These are phyloP conservation scores for Bradypus variegatus DNA, from an alignment of 2,797 vertebrate genomes.

Conservation along the genomic window DNA sequence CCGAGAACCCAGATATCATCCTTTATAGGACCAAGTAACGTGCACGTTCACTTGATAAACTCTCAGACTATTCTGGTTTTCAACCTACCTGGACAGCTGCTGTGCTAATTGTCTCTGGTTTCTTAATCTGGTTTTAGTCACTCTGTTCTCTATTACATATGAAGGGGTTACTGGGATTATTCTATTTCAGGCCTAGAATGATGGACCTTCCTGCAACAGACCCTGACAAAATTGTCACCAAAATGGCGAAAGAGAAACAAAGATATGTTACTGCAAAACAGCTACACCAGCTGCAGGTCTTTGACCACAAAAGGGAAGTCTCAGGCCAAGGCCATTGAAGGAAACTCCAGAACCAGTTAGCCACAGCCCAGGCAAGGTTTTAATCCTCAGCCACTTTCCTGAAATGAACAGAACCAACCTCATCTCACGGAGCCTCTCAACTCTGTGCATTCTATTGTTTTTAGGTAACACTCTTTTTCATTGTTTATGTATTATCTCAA, in stretches of 20 bases:
- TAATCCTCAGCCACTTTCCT: background rate
- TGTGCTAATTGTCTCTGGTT: background rate
- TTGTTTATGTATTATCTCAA: conserved; percentile 7
- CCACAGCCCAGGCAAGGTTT: background rate
- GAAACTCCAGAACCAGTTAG: background rate
- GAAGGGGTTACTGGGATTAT: background rate
- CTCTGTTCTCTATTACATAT: background rate
- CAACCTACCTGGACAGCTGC: background rate
- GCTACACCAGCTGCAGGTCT: background rate
- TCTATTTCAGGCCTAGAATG: background rate
- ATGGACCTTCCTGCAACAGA: background rate
- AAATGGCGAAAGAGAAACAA: background rate
- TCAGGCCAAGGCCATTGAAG: background rate
- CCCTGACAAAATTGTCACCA: background rate
- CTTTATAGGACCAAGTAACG: background rate
- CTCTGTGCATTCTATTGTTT: background rate
- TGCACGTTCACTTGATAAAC: no score
- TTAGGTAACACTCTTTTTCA: background rate
- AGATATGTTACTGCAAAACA: background rate
- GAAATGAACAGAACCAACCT: background rate
- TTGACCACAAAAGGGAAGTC: no score
- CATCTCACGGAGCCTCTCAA: background rate
- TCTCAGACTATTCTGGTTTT: background rate
- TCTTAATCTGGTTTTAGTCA: background rate
- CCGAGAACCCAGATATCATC: background rate